Percentiles rank a stretch among this genome's conserved stretches.
These are phyloP conservation scores for Zaprionus inermis DNA, from an alignment of 1,140 invertebrate species.

Conservation along the genomic window DNA sequence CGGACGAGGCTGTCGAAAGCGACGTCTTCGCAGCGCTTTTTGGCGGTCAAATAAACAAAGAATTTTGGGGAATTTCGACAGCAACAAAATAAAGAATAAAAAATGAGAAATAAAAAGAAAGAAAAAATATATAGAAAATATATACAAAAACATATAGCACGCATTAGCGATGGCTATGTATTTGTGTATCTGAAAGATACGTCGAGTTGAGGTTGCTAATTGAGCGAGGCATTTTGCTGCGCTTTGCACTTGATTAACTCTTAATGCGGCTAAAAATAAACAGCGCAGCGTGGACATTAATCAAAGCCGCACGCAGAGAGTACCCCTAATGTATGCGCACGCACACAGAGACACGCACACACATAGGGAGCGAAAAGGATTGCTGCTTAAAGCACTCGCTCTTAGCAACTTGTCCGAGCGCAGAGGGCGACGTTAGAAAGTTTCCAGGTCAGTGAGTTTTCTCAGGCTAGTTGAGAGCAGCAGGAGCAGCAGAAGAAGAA, in stretches of 20 bases:
- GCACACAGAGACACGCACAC: constrained; percentile 24
- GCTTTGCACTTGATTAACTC: constrained; percentile 68
- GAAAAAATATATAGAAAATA: constrained; percentile 9
- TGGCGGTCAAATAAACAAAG: constrained; percentile 43
- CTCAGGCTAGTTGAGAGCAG: constrained; percentile 32
- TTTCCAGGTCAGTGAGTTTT: constrained; percentile 74
- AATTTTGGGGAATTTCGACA: constrained; percentile 25
- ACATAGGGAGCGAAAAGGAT: constrained; percentile 50
- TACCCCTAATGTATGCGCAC: constrained; percentile 57
- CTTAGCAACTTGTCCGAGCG: constrained; percentile 17
- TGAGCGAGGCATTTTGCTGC: constrained; percentile 63
- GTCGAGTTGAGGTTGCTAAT: constrained; percentile 44
- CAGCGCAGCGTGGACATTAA: constrained; percentile 57
- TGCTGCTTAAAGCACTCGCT: constrained; percentile 32
- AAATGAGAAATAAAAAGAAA: neutral
- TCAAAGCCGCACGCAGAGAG: constrained; percentile 40
- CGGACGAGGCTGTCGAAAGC: constrained; percentile 33
- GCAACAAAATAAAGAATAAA: constrained; percentile 13
- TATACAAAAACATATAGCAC: neutral
- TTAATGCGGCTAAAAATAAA: constrained; percentile 61
- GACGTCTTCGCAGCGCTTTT: constrained; percentile 38
- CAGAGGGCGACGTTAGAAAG: constrained; percentile 25
- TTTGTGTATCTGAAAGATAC: constrained; percentile 8
- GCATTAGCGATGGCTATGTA: constrained; percentile 1
- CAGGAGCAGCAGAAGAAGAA: neutral